Evolutionary conservation across 1,140 invertebrate species (phyloP), one percentile per base, ranked within the genome.

Genomic region (Drosophila tsacasi): DNA sequence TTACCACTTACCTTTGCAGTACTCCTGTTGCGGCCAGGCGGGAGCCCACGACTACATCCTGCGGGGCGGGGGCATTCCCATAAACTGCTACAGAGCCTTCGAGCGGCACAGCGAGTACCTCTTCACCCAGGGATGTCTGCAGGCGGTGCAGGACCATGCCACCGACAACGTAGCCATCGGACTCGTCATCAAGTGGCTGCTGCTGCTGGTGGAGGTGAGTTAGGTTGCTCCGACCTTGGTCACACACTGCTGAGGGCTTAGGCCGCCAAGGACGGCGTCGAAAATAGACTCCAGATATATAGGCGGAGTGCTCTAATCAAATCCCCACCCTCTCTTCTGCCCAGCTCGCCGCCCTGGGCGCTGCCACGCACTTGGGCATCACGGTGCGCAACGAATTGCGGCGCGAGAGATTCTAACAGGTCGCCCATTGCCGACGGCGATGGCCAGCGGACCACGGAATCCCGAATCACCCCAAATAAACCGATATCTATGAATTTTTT

Each of bases 321-420:
- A 44, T 76, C 54, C 46, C 19, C 59, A 9, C 25, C 54, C 46
- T 52, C 50, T 52, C 50, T 19, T 60, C 47, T 50, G 0, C 21
- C 47, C 71, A 90, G 91, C 44, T 92, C 17, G 40, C 73, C 25
- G 75, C 91, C 15, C 65, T 92, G 46, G 80, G 78, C 49, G 71
- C 82, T 44, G 84, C 87, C 42, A 75, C 91, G 27, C 58, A 90
- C 47, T 67, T 92, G 81, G 91, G 87, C 73, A 80, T 92, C 71
- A 89, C 87, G 58, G 83, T 92, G 66, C 91, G 91, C 32, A 92
- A 92, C 42, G 91, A 83, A 75, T 66, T 83, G 76, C 66, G 91
- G 49, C 85, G 91, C 63, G 91, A 92, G 57, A 79, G 80, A 69
- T 92, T 92, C 64, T 86, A 69, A 74, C 58, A 63, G 71, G 67